Conservation (phyloP, 1,140 invertebrate genomes). For the Drosophila ananassae region DNA sequence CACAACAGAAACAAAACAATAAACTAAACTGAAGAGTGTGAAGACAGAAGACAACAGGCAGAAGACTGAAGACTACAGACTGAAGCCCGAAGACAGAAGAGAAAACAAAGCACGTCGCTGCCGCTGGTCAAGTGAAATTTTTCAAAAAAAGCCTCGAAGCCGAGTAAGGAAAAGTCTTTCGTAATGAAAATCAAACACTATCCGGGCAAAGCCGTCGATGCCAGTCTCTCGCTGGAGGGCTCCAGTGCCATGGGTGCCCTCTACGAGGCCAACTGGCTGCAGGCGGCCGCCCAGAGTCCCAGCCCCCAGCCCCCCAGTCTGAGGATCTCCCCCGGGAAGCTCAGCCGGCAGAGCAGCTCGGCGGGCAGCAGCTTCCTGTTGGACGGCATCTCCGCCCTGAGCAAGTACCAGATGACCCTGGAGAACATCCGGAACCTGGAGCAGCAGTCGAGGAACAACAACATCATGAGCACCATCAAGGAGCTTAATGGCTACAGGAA, state of each 20-base stretch:
- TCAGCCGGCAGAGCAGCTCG: conserved; percentile 60
- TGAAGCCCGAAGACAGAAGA: background rate
- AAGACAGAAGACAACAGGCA: conserved; percentile 9
- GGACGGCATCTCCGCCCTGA: conserved; percentile 86
- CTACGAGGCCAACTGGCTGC: conserved; percentile 93
- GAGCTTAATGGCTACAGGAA: conserved; percentile 86
- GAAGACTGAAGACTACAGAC: background rate
- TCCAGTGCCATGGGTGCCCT: conserved; percentile 89
- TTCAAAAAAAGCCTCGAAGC: conserved; percentile 10
- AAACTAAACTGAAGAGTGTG: conserved; percentile 23
- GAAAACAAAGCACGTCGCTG: conserved; percentile 63
- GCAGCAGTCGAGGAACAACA: conserved; percentile 53
- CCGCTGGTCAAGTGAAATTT: conserved; percentile 61
- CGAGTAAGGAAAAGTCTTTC: conserved; percentile 19
- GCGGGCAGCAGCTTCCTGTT: conserved; percentile 73
- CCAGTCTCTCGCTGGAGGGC: conserved; percentile 86
- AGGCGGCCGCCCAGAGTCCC: conserved; percentile 84
- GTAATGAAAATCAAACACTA: conserved; percentile 92
- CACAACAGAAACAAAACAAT: conserved; percentile 25
- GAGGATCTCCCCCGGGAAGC: conserved; percentile 17
- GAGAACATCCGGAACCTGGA: conserved; percentile 84
- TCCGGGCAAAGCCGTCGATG: conserved; percentile 90
- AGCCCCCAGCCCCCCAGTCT: conserved; percentile 44
- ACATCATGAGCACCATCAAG: conserved; percentile 83
- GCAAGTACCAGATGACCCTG: conserved; percentile 87